Base-by-base conservation (phyloP, 2,888 invertebrate genomes). In the Hermaeophaga mercurialis region DNA sequence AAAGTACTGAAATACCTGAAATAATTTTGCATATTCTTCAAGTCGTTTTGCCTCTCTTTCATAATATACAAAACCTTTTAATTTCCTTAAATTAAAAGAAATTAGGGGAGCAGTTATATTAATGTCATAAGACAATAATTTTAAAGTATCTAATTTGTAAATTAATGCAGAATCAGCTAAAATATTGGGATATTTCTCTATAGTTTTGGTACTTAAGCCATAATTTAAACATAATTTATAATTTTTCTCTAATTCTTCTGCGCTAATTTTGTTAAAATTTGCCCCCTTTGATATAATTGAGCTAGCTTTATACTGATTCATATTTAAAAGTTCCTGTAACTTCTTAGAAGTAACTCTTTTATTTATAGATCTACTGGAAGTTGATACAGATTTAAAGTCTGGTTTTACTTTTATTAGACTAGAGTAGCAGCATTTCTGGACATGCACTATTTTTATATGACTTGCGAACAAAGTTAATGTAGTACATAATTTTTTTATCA, bases 151-250 rank as follows among this genome's bases (percentile, higher is more conserved):
- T 3, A 75, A 47, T 65, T 72, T 74, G 6, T 48, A 12, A 31
- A 57, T 33, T 15, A 74, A 31, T 56, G 67, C 49, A 9, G 58
- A 43, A 44, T 66, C 62, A 3, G 66, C 61, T 48, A 77, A 64
- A 26, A 76, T 53, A 53, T 70, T 66, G 22, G 75, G 74, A 63
- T 69, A 68, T 31, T 63, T 64, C 8, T 68, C 12, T 18, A 75
- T 52, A 2, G 65, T 68, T 7, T 66, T 58, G 2, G 59, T 59
- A 1, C 44, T 60, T 19, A 77, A 52, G 5, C 66, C 68, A 41
- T 68, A 57, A 9, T 62, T 33, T 34, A 59, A 15, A 55, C 68
- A 71, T n/a, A 65, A 45, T 11, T 64, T 43, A 56, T 67, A 67
- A 63, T 73, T 74, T 26, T 65, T 49, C 12, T 56, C 58, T 22